A percentile compares a stretch with the other conserved stretches of the same genome.
These are phyloP conservation scores for Drosophila paranaensis DNA, from an alignment of 2,888 invertebrate species.

Conservation along the genomic window DNA sequence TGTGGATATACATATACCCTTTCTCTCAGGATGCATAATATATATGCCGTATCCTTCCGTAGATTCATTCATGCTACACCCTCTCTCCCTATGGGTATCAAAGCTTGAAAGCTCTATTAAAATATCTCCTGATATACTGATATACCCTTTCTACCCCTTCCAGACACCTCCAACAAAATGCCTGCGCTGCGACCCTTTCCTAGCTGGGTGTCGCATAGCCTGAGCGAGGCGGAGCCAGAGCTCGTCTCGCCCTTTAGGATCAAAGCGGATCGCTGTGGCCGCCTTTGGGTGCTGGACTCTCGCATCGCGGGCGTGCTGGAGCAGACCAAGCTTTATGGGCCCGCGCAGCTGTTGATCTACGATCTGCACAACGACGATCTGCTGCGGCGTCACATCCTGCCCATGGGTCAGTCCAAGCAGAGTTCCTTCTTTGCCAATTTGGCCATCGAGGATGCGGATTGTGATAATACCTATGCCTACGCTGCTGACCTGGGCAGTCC, in stretches of 20 bases:
- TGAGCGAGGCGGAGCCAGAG: conserved; percentile 87
- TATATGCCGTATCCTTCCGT: too few relatives aligned
- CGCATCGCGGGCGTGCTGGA: conserved; percentile 88
- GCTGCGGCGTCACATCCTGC: conserved; percentile 88
- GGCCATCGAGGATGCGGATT: conserved; percentile 90
- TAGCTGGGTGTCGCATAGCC: conserved; percentile 91
- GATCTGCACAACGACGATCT: conserved; percentile 90
- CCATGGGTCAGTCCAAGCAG: conserved; percentile 88
- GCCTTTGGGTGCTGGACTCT: conserved; percentile 92
- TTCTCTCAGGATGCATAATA: too few relatives aligned
- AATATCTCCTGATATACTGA: neutral
- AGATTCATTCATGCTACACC: too few relatives aligned
- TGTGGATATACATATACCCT: too few relatives aligned
- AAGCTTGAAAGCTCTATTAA: too few relatives aligned
- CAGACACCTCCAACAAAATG: conserved; percentile 88
- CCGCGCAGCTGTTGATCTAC: conserved; percentile 89
- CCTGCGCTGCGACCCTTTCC: conserved; percentile 92
- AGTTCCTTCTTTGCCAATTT: conserved; percentile 91
- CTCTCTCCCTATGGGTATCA: too few relatives aligned
- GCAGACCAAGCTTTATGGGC: conserved; percentile 85
- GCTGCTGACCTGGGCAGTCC: conserved; percentile 89
- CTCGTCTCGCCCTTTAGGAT: conserved; percentile 91
- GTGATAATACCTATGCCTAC: conserved; percentile 90
- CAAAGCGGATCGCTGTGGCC: conserved; percentile 90
- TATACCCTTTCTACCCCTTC: neutral